Conservation (phyloP, 2,113 vertebrate genomes). For the Scalopus aquaticus region DNA sequence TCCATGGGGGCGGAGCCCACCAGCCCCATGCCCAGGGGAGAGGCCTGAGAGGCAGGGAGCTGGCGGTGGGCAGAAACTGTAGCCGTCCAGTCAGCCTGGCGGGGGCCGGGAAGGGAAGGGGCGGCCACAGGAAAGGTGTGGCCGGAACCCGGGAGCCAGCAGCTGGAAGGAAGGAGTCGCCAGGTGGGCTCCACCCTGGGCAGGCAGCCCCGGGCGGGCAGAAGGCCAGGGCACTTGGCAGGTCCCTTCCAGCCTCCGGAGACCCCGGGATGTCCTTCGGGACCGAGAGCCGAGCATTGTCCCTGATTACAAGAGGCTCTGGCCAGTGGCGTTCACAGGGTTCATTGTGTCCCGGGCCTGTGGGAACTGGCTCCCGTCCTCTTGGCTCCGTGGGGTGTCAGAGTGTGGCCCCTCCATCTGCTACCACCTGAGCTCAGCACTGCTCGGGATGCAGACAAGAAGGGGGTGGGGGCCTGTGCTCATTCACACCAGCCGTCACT, state of each 20-base stretch:
- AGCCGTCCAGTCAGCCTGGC: background rate
- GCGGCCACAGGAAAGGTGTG: slow-evolving; percentile 67
- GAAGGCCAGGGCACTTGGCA: slow-evolving; percentile 51
- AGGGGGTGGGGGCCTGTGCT: background rate
- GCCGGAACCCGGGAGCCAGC: slow-evolving; percentile 46
- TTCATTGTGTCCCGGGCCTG: background rate
- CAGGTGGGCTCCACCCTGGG: slow-evolving; percentile 61
- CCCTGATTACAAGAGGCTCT: slow-evolving; percentile 26
- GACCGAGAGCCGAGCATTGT: slow-evolving; percentile 61
- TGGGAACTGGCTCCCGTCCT: background rate
- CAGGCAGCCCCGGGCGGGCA: background rate
- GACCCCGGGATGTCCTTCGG: slow-evolving; percentile 58
- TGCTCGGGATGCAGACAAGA: accelerated
- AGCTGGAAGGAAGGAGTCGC: slow-evolving; percentile 63
- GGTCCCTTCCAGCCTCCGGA: background rate
- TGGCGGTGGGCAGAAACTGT: background rate
- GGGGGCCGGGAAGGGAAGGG: slow-evolving; percentile 10
- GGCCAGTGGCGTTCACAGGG: background rate
- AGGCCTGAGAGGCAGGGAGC: background rate
- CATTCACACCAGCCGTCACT: background rate
- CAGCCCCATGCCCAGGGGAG: background rate
- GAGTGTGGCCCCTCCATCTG: background rate
- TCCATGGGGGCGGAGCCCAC: background rate
- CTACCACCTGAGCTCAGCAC: background rate
- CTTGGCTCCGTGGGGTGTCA: background rate